Evolutionary conservation across 2,888 invertebrate genomes (phyloP), one percentile per base, ranked within the genome.

Genomic region (Norana najaformis): DNA sequence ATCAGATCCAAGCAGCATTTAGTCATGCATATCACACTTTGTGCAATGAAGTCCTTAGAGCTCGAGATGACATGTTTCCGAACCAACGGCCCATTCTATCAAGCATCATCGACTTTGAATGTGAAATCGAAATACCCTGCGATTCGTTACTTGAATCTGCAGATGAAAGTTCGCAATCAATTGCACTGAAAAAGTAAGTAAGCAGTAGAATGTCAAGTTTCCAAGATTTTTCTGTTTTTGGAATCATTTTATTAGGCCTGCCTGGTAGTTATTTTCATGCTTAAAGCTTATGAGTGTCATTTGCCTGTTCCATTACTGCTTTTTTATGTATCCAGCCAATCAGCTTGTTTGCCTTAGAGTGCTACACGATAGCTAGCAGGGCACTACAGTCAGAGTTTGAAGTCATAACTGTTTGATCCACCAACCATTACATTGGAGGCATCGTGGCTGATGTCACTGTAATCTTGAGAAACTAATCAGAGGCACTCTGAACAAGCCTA

Each of bases 1-100:
- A 83, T 69, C 47, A 82, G 16, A 89, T 90, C 18, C 88, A 88
- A n/a, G n/a, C 88, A 23, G 90, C 90, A 23, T 90, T 90, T 88
- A 69, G 36, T 30, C 90, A 90, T 37, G 88, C 90, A 35, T 89
- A 88, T 82, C n/a, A 88, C 23, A 39, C 36, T 37, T 37, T 90
- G 23, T 30, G 83, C 82, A 85, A 89, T 37, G 88, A 89, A 47
- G 37, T 90, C 20, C 37, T 37, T 4, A 6, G 85, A 18, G 36
- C 18, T 85, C 35, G 11, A 23, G 37, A 35, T 37, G 85, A 36
- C 85, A 35, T 36, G 23, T 85, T 36, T n/a, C 35, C 85, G 16
- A 85, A 37, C 11, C 16, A 85, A 23, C 85, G 85, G 14, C 37
- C 85, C 20, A 85, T 85, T 85, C 16, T 85, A 85, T 85, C 85